These are phyloP conservation scores for Echinops telfairi DNA, from an alignment of 2,113 vertebrate genomes.

Conservation along the genomic window DNA sequence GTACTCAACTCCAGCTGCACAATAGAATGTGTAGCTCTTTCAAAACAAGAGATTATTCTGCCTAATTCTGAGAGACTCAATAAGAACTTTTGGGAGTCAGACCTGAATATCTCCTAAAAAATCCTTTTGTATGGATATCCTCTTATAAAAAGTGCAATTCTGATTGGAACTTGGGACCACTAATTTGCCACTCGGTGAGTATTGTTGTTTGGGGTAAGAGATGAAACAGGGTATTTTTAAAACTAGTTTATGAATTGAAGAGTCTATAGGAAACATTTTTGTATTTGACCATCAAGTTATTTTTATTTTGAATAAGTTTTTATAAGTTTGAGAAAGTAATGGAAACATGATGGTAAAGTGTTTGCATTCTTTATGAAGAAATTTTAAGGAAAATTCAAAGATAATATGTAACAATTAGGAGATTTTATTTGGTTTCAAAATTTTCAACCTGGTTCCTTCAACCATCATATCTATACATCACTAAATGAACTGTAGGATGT, in stretches of 20 bases:
- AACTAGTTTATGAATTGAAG: neutral
- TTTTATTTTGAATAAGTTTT: constrained; percentile 37
- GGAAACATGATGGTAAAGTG: neutral
- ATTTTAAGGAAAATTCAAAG: constrained; percentile 21
- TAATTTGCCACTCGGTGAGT: neutral
- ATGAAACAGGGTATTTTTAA: neutral
- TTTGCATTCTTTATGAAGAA: constrained; percentile 42
- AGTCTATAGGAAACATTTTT: neutral
- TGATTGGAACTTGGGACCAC: neutral
- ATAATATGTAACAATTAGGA: neutral
- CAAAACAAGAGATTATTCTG: neutral
- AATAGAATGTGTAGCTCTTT: neutral
- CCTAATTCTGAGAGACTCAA: neutral
- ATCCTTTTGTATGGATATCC: neutral
- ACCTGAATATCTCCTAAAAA: neutral
- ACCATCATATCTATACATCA: neutral
- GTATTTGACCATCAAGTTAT: constrained; percentile 4
- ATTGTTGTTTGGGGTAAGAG: neutral
- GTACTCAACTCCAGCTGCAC: neutral
- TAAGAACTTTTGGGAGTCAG: neutral
- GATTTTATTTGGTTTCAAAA: constrained; percentile 49
- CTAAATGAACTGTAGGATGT: neutral
- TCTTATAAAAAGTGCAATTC: neutral
- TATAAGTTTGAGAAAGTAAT: neutral
- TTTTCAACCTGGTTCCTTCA: neutral